Percentiles rank a stretch among this genome's conserved stretches.
phyloP scores from a whole-genome alignment of 2,797 vertebrate genomes.

The Tragopan temminckii region DNA sequence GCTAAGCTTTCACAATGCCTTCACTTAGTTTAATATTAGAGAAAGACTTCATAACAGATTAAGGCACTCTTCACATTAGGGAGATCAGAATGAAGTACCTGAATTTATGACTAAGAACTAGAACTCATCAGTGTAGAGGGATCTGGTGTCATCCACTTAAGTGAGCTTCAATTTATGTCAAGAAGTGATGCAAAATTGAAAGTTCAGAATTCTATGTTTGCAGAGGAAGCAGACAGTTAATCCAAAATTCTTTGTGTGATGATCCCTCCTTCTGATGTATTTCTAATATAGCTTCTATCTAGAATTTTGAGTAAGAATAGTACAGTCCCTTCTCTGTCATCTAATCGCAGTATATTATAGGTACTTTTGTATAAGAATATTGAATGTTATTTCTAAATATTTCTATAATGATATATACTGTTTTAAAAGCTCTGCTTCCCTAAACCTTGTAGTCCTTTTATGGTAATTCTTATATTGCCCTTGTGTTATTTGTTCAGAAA shows the following conservation, averaged over 20 bases:
- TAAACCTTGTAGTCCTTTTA: too few species aligned
- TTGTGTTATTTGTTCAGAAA: neutral
- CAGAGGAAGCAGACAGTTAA: neutral
- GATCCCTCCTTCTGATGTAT: neutral
- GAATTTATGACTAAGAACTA: neutral
- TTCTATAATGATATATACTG: neutral
- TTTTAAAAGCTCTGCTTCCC: neutral
- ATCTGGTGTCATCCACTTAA: neutral
- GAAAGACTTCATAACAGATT: constrained; percentile 47
- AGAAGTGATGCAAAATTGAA: neutral
- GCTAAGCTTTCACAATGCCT: constrained; percentile 38
- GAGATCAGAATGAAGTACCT: constrained; percentile 1
- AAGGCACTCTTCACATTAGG: constrained; percentile 24
- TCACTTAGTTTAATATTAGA: constrained; percentile 49
- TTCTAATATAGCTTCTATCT: neutral
- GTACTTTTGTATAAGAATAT: neutral
- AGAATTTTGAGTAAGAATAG: neutral
- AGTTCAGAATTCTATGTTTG: neutral
- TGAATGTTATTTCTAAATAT: neutral
- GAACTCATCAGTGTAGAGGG: neutral
- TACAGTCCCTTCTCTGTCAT: neutral
- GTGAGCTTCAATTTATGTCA: neutral
- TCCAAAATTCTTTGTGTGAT: neutral
- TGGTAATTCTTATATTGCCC: neutral
- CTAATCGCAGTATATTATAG: neutral